Conservation (phyloP, 2,888 invertebrate species). For the Eilema sororculum region DNA sequence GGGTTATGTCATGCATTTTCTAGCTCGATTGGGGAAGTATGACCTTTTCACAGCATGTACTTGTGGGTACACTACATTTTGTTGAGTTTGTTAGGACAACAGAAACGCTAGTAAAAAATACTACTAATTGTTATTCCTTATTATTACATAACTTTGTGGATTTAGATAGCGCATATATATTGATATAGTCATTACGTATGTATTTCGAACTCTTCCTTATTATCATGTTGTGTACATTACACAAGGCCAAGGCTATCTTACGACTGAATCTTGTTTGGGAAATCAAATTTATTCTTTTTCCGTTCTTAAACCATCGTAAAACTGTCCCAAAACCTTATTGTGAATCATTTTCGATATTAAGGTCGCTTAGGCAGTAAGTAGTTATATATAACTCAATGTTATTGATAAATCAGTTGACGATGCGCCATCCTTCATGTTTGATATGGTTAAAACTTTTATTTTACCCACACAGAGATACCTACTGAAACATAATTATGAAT, state of each 20-base stretch:
- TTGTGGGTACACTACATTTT: background rate
- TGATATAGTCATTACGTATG: conserved; percentile 55
- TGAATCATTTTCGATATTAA: conserved; percentile 32
- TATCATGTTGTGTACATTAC: conserved; percentile 65
- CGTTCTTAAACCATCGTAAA: conserved; percentile 47
- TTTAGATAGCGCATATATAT: conserved; percentile 50
- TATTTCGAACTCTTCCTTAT: conserved; percentile 71
- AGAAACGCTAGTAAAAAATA: background rate
- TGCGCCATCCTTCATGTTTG: conserved; percentile 13
- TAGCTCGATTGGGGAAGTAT: too few species aligned
- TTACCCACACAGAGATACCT: background rate
- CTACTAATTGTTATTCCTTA: background rate
- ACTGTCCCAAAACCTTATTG: conserved; percentile 38
- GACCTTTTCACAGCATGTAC: too few species aligned
- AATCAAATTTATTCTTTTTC: conserved; percentile 53
- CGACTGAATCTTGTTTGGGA: conserved; percentile 57
- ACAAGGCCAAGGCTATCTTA: conserved; percentile 75
- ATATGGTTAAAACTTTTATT: conserved; percentile 6
- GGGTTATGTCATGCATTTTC: too few species aligned
- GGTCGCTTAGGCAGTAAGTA: conserved; percentile 28
- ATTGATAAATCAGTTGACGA: conserved; percentile 25
- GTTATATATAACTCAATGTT: conserved; percentile 23
- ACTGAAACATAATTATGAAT: background rate
- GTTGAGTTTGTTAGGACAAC: background rate
- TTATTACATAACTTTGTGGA: conserved; percentile 43